A percentile compares a stretch with the other conserved stretches of the same genome.
phyloP scores from a whole-genome alignment of 2,113 vertebrate genomes.

The Amphilophus citrinellus region DNA sequence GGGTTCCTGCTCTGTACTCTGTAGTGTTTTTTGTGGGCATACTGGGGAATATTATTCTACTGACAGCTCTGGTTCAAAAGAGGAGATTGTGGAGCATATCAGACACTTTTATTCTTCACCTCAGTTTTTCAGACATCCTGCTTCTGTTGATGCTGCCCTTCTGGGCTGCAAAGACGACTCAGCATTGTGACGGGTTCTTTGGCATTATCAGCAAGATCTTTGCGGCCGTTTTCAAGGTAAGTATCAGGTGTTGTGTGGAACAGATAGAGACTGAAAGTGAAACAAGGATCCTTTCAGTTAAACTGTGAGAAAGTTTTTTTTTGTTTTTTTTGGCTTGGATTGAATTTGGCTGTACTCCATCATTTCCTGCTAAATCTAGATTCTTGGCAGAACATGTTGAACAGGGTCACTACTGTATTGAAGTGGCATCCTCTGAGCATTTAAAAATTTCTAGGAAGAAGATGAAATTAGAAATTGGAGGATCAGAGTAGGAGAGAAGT shows the following conservation, averaged over 20 bases:
- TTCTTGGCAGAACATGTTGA: background rate
- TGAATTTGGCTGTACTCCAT: background rate
- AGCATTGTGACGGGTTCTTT: slow-evolving; percentile 67
- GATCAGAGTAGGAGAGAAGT: background rate
- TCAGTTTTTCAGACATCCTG: slow-evolving; percentile 79
- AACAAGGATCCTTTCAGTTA: background rate
- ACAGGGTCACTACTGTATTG: background rate
- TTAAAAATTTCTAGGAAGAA: background rate
- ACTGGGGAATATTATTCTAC: slow-evolving; percentile 81
- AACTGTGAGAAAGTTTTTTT: background rate
- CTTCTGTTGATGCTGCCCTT: slow-evolving; percentile 85
- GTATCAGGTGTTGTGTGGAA: fast-evolving
- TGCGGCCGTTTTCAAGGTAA: slow-evolving; percentile 81
- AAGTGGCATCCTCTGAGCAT: background rate
- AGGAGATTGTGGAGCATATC: slow-evolving; percentile 74
- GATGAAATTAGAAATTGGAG: background rate
- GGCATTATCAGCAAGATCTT: slow-evolving; percentile 79
- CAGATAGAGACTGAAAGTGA: background rate
- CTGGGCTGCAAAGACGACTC: slow-evolving; percentile 78
- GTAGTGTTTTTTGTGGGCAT: slow-evolving; percentile 80
- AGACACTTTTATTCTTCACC: slow-evolving; percentile 84
- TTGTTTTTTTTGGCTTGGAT: background rate
- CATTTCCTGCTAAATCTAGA: background rate
- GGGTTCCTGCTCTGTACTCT: slow-evolving; percentile 76
- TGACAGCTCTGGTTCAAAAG: slow-evolving; percentile 74